phyloP scores from a whole-genome alignment of 2,797 vertebrate genomes.

The Naso thynnoides region DNA sequence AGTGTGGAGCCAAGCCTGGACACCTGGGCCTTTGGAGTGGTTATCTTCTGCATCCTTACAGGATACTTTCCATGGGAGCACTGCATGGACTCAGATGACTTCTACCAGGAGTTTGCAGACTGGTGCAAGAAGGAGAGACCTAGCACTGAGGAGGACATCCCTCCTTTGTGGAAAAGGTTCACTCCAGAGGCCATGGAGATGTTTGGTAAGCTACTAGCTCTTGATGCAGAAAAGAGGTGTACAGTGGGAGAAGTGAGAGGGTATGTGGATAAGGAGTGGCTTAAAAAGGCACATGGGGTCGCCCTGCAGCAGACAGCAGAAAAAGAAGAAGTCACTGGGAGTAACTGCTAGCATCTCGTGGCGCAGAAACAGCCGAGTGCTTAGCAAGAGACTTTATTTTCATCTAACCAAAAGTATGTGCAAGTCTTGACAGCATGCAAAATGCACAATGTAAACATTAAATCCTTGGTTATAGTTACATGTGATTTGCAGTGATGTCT shows the following conservation, averaged over 20 bases:
- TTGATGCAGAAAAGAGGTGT: constrained; percentile 76
- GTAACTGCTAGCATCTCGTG: not conserved
- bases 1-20: constrained; percentile 86
- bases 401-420: not conserved
- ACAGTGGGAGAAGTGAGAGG: constrained; percentile 77
- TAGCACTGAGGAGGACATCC: constrained; percentile 64
- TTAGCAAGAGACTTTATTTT: not conserved
- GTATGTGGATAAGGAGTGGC: constrained; percentile 83
- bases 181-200: constrained; percentile 85
- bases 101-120: constrained; percentile 85
- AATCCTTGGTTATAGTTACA: no score
- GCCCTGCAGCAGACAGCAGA: constrained; percentile 38
- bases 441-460: not conserved
- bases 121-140: constrained; percentile 75
- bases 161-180: constrained; percentile 84
- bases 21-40: constrained; percentile 87
- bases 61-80: constrained; percentile 89
- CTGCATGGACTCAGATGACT: constrained; percentile 78
- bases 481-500: constrained; percentile 17
- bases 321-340: constrained; percentile 37
- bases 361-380: constrained; percentile 4
- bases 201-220: constrained; percentile 82
- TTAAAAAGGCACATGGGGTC: constrained; percentile 56
- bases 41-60: constrained; percentile 88
- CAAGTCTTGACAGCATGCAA: not conserved